Conservation (phyloP, 2,888 invertebrate species). For the Eudemis profundana region DNA sequence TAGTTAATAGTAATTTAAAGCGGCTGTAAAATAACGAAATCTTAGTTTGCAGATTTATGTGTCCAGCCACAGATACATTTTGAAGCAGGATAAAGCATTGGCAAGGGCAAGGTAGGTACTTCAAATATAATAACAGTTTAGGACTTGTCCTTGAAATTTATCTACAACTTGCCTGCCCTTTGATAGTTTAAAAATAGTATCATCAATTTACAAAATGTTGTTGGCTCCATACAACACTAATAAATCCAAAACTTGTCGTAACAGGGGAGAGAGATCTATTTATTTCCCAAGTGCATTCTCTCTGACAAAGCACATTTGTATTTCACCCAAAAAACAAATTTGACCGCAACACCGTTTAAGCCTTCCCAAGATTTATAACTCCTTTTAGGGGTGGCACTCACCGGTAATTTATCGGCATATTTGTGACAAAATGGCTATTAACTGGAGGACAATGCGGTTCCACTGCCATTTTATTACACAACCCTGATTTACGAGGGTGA, state of each 20-base stretch:
- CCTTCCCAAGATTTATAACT: conserved; percentile 49
- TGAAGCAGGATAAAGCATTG: too few species aligned
- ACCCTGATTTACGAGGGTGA: conserved; percentile 51
- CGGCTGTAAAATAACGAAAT: too few species aligned
- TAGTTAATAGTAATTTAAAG: too few species aligned
- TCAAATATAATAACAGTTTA: too few species aligned
- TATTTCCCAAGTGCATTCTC: conserved; percentile 22
- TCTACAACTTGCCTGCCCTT: too few species aligned
- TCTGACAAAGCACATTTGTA: conserved; percentile 35
- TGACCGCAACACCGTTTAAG: conserved; percentile 42
- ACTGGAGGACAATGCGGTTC: conserved; percentile 49
- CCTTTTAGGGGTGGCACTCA: conserved; percentile 53
- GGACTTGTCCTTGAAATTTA: too few species aligned
- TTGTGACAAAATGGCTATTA: conserved; percentile 75
- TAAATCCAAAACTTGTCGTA: conserved; percentile 16
- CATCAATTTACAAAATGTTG: neutral
- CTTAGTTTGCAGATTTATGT: too few species aligned
- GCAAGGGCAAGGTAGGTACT: too few species aligned
- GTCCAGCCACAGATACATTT: too few species aligned
- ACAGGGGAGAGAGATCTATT: conserved; percentile 21
- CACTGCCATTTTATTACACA: conserved; percentile 49
- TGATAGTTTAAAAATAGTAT: neutral
- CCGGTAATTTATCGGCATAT: conserved; percentile 74
- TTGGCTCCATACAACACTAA: conserved; percentile 7
- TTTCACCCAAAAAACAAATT: conserved; percentile 31